A percentile compares a stretch with the other conserved stretches of the same genome.
These are phyloP conservation scores for Caenorhabditis sulstoni DNA, from an alignment of 2,888 invertebrate species.

Conservation along the genomic window DNA sequence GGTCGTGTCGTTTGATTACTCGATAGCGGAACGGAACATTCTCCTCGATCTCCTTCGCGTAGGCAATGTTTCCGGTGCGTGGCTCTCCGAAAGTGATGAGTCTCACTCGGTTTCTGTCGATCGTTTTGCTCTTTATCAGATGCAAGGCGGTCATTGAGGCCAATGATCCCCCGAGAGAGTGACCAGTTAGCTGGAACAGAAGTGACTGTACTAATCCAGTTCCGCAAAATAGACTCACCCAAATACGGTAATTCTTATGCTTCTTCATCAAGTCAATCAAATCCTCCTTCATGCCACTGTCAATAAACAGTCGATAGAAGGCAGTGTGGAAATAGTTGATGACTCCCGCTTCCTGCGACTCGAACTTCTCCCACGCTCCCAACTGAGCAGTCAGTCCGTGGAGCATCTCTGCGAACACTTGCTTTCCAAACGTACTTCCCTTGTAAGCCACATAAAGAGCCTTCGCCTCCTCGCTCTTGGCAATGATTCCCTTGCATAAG, in stretches of 20 bases:
- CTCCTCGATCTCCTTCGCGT: conserved; percentile 78
- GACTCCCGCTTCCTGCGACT: conserved; percentile 74
- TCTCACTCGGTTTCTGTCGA: conserved; percentile 72
- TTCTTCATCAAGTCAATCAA: conserved; percentile 76
- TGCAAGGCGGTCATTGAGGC: conserved; percentile 80
- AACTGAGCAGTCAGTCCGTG: conserved; percentile 79
- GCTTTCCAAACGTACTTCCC: conserved; percentile 76
- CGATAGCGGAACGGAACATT: conserved; percentile 77
- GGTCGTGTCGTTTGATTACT: conserved; percentile 77
- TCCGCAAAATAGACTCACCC: conserved; percentile 60
- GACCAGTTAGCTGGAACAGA: conserved; percentile 75
- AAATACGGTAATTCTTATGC: conserved; percentile 76
- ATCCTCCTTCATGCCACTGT: conserved; percentile 78
- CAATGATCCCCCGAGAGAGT: conserved; percentile 78
- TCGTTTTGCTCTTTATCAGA: conserved; percentile 73
- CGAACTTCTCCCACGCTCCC: conserved; percentile 80
- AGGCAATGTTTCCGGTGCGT: conserved; percentile 79
- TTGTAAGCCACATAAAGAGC: conserved; percentile 79
- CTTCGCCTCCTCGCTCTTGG: conserved; percentile 76
- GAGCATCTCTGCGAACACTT: conserved; percentile 77
- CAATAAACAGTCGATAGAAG: conserved; percentile 75
- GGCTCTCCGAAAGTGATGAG: conserved; percentile 80
- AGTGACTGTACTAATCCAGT: neutral
- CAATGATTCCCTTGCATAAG: conserved; percentile 75
- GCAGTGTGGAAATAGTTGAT: conserved; percentile 80